phyloP scores from a whole-genome alignment of 2,797 vertebrate genomes.

The Typhlichthys subterraneus region DNA sequence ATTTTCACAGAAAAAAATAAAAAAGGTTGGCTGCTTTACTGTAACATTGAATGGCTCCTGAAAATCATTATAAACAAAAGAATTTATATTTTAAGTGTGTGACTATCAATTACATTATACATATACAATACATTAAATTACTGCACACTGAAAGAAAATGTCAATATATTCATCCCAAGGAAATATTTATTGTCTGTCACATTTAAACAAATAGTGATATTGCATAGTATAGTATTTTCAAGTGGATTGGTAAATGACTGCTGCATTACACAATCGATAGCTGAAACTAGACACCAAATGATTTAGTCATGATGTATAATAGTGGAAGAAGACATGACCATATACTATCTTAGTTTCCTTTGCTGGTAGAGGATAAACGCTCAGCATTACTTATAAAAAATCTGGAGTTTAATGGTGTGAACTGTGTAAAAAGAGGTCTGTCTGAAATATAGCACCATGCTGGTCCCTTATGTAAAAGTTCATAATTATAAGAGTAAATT shows the following conservation, averaged over 20 bases:
- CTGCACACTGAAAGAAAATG: conserved; percentile 29
- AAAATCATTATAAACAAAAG: conserved; percentile 53
- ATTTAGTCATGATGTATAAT: conserved; percentile 2
- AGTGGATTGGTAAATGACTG: conserved; percentile 37
- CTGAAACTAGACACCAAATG: not conserved
- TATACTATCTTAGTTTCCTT: conserved; percentile 1
- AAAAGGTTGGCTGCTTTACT: conserved; percentile 34
- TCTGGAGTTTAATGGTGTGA: conserved; percentile 5
- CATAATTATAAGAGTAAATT: not conserved
- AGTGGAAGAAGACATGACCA: not conserved
- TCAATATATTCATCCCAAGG: conserved; percentile 18
- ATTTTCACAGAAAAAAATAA: conserved; percentile 65
- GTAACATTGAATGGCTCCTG: conserved; percentile 66
- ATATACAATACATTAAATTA: conserved; percentile 18
- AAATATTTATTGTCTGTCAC: conserved; percentile 25
- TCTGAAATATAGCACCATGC: not conserved
- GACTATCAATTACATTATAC: conserved; percentile 39
- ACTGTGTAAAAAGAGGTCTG: not conserved
- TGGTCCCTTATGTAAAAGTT: conserved; percentile 2
- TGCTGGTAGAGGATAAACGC: not conserved
- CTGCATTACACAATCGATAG: no score
- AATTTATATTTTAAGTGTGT: conserved; percentile 33
- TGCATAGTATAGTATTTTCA: conserved; percentile 67
- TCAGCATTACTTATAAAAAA: conserved; percentile 13
- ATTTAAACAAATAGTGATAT: conserved; percentile 52